Evolutionary conservation across 2,888 invertebrate species (phyloP).

Genomic region (Heteropelma amictum): DNA sequence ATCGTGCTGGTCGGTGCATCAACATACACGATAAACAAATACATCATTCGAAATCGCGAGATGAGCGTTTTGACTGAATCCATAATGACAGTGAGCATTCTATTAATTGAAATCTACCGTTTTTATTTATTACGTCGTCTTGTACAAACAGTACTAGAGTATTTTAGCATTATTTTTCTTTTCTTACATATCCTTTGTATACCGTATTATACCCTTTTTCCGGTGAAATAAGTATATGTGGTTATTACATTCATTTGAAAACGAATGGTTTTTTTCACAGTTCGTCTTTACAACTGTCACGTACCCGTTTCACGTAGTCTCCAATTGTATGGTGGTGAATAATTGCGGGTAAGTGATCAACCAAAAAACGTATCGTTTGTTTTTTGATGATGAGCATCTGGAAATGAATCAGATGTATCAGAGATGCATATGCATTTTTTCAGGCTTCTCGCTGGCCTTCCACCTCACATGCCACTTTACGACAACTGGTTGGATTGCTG

Average conservation of each 20-base stretch:
- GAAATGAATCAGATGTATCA: neutral
- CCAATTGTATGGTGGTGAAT: conserved; percentile 93
- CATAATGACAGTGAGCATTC: conserved; percentile 80
- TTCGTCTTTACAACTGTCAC: conserved; percentile 90
- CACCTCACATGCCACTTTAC: conserved; percentile 92
- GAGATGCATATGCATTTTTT: neutral
- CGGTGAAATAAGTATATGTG: neutral
- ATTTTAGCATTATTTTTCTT: neutral
- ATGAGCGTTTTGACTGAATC: conserved; percentile 80
- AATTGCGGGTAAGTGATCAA: conserved; percentile 82
- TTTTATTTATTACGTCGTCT: no score
- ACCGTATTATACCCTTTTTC: neutral
- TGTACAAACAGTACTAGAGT: no score
- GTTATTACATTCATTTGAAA: no score
- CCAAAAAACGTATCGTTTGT: neutral
- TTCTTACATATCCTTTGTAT: neutral
- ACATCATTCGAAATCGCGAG: conserved; percentile 87
- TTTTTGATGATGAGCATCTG: neutral
- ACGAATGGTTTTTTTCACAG: conserved; percentile 73
- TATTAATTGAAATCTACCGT: no score
- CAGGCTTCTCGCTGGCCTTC: conserved; percentile 88
- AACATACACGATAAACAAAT: conserved; percentile 89
- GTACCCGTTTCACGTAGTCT: conserved; percentile 95
- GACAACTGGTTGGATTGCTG: conserved; percentile 90
- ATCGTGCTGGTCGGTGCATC: conserved; percentile 87